Conservation (phyloP, 2,113 vertebrate species). For the Pituophis catenifer region DNA sequence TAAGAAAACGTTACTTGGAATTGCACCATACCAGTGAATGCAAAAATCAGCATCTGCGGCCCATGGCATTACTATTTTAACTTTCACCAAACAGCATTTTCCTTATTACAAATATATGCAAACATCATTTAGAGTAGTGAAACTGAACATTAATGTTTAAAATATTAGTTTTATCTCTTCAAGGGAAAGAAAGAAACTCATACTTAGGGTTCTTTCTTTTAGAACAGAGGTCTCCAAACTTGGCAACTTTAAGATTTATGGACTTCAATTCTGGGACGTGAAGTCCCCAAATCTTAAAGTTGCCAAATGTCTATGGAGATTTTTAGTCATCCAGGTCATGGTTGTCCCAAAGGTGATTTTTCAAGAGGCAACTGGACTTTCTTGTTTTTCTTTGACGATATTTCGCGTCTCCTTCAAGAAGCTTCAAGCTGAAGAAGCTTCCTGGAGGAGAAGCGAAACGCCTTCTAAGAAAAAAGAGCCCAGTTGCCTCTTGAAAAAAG, state of each 20-base stretch:
- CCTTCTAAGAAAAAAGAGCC: no score
- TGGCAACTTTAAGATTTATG: not conserved
- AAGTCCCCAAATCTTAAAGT: not conserved
- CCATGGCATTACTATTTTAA: not conserved
- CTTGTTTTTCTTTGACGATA: no score
- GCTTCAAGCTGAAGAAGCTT: no score
- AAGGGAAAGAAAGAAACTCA: not conserved
- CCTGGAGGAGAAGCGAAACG: no score
- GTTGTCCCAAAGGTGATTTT: no score
- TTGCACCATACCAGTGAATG: not conserved
- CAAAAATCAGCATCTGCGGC: not conserved
- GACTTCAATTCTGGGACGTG: not conserved
- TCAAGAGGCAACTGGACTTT: no score
- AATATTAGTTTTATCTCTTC: not conserved
- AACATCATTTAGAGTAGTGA: not conserved
- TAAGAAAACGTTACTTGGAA: not conserved
- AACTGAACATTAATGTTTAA: not conserved
- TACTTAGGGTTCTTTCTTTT: not conserved
- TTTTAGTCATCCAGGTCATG: no score
- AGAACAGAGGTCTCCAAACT: not conserved
- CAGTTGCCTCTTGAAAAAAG: no score
- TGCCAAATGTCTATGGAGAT: not conserved
- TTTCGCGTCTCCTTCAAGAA: no score
- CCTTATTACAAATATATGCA: not conserved
- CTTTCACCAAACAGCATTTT: not conserved